phyloP scores from a whole-genome alignment of 2,888 invertebrate species.

The Macroteleia sp. region DNA sequence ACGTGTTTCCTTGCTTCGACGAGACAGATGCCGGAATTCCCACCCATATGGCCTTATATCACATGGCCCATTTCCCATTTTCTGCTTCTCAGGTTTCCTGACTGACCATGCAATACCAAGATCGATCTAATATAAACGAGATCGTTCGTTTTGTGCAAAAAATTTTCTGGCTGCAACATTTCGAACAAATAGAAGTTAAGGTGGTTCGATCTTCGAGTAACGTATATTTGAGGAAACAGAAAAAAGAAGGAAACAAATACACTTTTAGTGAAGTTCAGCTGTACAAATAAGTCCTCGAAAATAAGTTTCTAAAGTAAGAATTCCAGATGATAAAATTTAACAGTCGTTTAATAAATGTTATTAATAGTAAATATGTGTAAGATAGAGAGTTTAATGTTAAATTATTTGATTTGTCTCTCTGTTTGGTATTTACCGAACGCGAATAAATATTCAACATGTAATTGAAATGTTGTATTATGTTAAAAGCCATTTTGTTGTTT shows the following conservation, averaged over 20 bases:
- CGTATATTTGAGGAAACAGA: conserved; percentile 48
- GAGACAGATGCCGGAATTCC: conserved; percentile 71
- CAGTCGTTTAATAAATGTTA: conserved; percentile 31
- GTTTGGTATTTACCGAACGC: too few species aligned
- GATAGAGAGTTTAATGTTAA: too few species aligned
- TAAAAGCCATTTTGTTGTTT: too few species aligned
- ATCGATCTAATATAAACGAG: conserved; percentile 58
- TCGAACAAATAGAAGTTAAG: conserved; percentile 55
- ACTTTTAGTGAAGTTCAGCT: conserved; percentile 56
- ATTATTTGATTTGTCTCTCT: too few species aligned
- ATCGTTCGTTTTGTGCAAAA: conserved; percentile 41
- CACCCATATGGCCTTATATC: conserved; percentile 68
- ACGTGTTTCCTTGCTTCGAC: conserved; percentile 67
- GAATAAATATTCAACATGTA: too few species aligned
- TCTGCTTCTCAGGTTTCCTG: conserved; percentile 46
- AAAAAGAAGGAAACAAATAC: conserved; percentile 38
- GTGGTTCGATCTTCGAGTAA: conserved; percentile 47
- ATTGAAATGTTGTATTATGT: too few species aligned
- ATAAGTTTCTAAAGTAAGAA: conserved; percentile 42
- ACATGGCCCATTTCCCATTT: conserved; percentile 59
- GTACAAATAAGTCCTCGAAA: conserved; percentile 46
- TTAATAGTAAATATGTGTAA: conserved; percentile 28
- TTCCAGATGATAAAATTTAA: conserved; percentile 34
- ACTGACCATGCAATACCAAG: conserved; percentile 53
- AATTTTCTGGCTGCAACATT: conserved; percentile 45